Conservation (phyloP, 2,888 invertebrate genomes). For the Fragum fragum region DNA sequence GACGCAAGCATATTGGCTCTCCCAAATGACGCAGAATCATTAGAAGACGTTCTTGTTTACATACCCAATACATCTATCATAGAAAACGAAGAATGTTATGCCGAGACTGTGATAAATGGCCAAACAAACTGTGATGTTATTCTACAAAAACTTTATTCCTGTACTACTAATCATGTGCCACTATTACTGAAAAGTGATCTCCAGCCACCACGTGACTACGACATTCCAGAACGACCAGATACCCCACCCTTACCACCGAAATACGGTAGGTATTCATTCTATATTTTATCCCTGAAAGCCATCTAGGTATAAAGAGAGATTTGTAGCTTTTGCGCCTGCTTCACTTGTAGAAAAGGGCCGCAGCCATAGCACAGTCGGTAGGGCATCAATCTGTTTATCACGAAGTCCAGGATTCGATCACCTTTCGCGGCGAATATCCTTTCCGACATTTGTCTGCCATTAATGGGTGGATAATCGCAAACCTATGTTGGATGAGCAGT, state of each 20-base stretch:
- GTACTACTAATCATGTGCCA: slow-evolving; percentile 15
- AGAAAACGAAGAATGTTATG: slow-evolving; percentile 17
- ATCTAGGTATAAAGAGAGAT: too few relatives aligned
- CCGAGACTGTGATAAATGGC: slow-evolving; percentile 29
- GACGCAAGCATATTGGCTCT: slow-evolving; percentile 38
- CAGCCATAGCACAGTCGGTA: too few relatives aligned
- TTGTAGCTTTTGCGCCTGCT: too few relatives aligned
- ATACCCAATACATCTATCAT: slow-evolving; percentile 28
- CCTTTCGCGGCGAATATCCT: too few relatives aligned
- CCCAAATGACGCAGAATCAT: slow-evolving; percentile 34
- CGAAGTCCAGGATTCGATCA: too few relatives aligned
- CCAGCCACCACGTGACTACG: not conserved
- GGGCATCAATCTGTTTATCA: too few relatives aligned
- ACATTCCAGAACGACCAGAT: slow-evolving; percentile 20
- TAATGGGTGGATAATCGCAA: too few relatives aligned
- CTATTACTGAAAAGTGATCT: slow-evolving; percentile 2
- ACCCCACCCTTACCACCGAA: slow-evolving; percentile 35
- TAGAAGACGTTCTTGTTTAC: slow-evolving; percentile 26
- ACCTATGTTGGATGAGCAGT: too few relatives aligned
- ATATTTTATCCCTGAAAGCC: too few relatives aligned
- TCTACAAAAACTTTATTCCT: slow-evolving; percentile 39
- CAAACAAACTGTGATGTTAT: slow-evolving; percentile 34
- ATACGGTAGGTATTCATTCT: slow-evolving; percentile 28
- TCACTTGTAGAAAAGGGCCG: too few relatives aligned
- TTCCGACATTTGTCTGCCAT: too few relatives aligned